Evolutionary conservation across 2,797 vertebrate genomes (phyloP), one percentile per base, ranked within the genome.

Genomic region (Octomys mimax): DNA sequence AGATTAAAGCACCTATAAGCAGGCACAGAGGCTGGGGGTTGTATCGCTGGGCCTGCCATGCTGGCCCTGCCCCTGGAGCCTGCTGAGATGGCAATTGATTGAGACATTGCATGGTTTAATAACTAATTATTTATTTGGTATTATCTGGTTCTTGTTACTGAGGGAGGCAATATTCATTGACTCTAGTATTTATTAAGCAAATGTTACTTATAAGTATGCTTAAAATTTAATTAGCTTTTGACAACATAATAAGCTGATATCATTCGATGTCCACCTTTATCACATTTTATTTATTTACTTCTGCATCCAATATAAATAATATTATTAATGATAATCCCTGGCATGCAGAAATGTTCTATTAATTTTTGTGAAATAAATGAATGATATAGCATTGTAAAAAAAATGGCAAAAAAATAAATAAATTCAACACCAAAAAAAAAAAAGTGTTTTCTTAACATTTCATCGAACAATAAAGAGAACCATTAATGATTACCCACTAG

Each of bases 141-240:
- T 83, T 92, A 93, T 92, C 71, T 92, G 62, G 68, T 52, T 84
- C 54, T 80, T 59, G 54, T 77, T 96, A 94, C 46, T 93, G 33
- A 46, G 31, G 89, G n/a, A 96, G 82, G 62, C 21, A 49, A 49
- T 49, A 96, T 59, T 95, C 57, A 82, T 33, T 77, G 52, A 95
- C 39, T 96, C 61, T 10, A 46, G 22, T 79, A 95, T 88, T 87
- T 92, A 82, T 91, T 81, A 96, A 84, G 42, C 18, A 86, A 52
- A 80, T 93, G 26, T 75, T 71, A 96, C 64, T 96, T 94, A 94
- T 24, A 96, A 75, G 79, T 91, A 91, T 80, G 4, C 64, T 94
- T 94, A 92, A 87, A 95, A 88, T 91, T 87, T 88, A 39, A 88
- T 95, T 83, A 96, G 39, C 16, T 22, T 87, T 86, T 89, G 91